Conservation (phyloP, 1,140 invertebrate species). For the Episyrphus balteatus region DNA sequence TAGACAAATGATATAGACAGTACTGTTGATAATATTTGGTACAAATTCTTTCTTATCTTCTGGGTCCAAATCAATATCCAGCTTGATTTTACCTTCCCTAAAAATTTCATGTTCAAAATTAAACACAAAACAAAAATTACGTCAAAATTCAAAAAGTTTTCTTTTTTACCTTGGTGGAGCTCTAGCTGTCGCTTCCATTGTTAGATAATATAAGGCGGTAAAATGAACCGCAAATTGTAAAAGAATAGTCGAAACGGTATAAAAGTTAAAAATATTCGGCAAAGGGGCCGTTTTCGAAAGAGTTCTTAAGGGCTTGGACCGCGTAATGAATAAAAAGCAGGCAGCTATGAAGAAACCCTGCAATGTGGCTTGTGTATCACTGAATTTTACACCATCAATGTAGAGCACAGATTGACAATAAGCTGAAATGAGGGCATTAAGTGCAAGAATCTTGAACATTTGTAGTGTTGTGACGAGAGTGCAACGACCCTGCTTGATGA, state of each 20-base stretch:
- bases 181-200: constrained; percentile 60
- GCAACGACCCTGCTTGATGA: constrained; percentile 98
- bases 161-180: constrained; percentile 52
- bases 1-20: constrained; percentile 97
- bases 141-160: neutral
- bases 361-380: constrained; percentile 92
- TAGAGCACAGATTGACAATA: constrained; percentile 99
- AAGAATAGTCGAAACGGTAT: constrained; percentile 92
- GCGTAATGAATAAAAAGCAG: constrained; percentile 96
- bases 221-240: constrained; percentile 95
- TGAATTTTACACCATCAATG: constrained; percentile 95
- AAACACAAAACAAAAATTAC: constrained; percentile 3
- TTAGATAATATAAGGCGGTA: constrained; percentile 78
- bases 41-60: constrained; percentile 80
- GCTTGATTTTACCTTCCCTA: constrained; percentile 45
- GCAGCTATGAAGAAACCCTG: constrained; percentile 88
- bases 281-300: constrained; percentile 89
- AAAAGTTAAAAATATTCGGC: constrained; percentile 98
- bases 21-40: constrained; percentile 91
- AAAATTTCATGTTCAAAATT: constrained; percentile 3
- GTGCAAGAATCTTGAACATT: constrained; percentile 99
- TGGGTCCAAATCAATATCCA: constrained; percentile 43
- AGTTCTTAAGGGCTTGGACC: constrained; percentile 92
- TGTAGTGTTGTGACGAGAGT: constrained; percentile 97
- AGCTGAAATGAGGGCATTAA: constrained; percentile 96